Base-by-base conservation (phyloP, 2,113 vertebrate genomes). In the Anolis sagrei region DNA sequence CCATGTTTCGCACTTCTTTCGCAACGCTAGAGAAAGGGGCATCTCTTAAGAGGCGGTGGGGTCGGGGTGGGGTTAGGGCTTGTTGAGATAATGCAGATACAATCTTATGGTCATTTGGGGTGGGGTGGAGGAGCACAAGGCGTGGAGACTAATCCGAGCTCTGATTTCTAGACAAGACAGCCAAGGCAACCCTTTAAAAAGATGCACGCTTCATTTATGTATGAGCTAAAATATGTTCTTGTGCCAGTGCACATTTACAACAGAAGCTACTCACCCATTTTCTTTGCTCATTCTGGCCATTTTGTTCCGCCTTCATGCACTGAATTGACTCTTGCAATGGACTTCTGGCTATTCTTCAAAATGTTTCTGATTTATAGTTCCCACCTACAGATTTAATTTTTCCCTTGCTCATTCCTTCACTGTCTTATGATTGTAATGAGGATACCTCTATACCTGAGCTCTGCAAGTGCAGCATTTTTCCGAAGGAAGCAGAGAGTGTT, bases 121-220 rank as follows among this genome's bases (percentile, higher is more conserved):
- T 18, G 5, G 13, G 16, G 27, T 68, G 64, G 61, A 34, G 7
- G 64, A 29, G 44, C 19, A 27, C 27, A 11, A 86, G 74, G 18
- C 2, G 54, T 13, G 34, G 18, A 0, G 9, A 21, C 81, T 66
- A 85, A 92, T 74, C 39, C 81, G 3, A 0, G 0, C 0, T 0
- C 36, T 83, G 25, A 36, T 54, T 72, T 89, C 79, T 86, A 86
- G 68, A 73, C 1, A 74, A 78, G 64, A 29, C 34, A 81, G 70
- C 25, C 82, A 82, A 91, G 62, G 8, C 58, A 88, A 86, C 6
- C 3, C 10, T 84, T 8, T 27, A 49, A 48, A 21, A 75, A 64
- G 9, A 21, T 75, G 23, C 25, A 75, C 32, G 10, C n/a, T 80
- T 66, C 62, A 51, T 68, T 75, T 58, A 68, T 21, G 51, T 27